These are phyloP conservation scores for Nomada ruficornis DNA, from an alignment of 2,888 invertebrate genomes.

Conservation along the genomic window DNA sequence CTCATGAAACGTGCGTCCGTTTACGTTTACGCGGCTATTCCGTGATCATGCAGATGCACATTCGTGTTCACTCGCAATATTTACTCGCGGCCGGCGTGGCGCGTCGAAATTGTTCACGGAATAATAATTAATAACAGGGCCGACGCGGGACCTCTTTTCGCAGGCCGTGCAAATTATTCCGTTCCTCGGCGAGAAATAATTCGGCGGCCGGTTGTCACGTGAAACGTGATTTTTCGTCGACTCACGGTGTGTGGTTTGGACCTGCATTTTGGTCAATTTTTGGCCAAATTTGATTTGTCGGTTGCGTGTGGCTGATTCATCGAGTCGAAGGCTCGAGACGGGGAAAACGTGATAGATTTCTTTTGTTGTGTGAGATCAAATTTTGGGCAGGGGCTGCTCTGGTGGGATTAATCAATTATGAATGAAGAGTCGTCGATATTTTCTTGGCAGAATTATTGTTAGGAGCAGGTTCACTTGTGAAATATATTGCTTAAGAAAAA, in stretches of 20 bases:
- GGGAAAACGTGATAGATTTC: too few relatives aligned
- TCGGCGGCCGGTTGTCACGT: neutral
- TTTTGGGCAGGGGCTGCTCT: too few relatives aligned
- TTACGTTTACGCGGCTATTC: neutral
- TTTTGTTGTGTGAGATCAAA: too few relatives aligned
- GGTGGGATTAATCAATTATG: too few relatives aligned
- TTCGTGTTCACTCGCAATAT: slow-evolving; percentile 45
- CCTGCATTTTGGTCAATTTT: too few relatives aligned
- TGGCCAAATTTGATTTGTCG: too few relatives aligned
- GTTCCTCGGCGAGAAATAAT: slow-evolving; percentile 38
- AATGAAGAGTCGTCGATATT: too few relatives aligned
- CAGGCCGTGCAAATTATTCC: slow-evolving; percentile 39
- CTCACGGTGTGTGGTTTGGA: neutral
- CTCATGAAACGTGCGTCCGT: neutral
- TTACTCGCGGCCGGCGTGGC: slow-evolving; percentile 48
- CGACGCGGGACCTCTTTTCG: slow-evolving; percentile 15
- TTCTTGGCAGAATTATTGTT: too few relatives aligned
- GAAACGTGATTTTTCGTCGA: neutral
- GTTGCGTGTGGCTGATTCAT: too few relatives aligned
- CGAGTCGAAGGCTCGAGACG: too few relatives aligned
- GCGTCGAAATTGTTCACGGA: slow-evolving; percentile 51
- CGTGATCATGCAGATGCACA: slow-evolving; percentile 31
- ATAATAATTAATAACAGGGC: slow-evolving; percentile 66
- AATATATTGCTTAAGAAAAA: too few relatives aligned
- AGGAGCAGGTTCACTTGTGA: too few relatives aligned